Conservation (phyloP, 2,797 vertebrate genomes). For the Lophius americanus region DNA sequence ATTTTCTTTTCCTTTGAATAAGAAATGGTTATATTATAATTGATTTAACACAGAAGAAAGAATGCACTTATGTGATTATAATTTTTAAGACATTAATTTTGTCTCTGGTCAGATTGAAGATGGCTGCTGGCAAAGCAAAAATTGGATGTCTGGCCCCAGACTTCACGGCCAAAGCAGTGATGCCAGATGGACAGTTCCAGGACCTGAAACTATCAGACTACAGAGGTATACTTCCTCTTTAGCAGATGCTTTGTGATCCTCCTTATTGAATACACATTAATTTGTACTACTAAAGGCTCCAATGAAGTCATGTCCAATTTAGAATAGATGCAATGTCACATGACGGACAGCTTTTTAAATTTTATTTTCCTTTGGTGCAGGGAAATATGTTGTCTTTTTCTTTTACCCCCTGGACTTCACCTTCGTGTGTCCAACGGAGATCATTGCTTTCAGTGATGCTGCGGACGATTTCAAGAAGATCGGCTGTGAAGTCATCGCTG, state of each 20-base stretch:
- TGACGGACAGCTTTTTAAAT: background rate
- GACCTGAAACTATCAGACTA: constrained; percentile 92
- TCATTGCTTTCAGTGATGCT: constrained; percentile 96
- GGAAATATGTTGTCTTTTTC: constrained; percentile 96
- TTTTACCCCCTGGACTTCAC: constrained; percentile 99
- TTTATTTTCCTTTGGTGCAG: constrained; percentile 68
- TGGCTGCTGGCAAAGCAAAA: constrained; percentile 94
- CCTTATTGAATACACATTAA: constrained; percentile 19
- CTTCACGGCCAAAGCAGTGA: constrained; percentile 94
- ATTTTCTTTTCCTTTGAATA: constrained; percentile 6
- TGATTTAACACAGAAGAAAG: background rate
- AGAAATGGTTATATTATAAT: background rate
- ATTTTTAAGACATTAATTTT: background rate
- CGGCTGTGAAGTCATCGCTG: constrained; percentile 93
- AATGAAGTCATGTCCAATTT: constrained; percentile 35
- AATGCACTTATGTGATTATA: background rate
- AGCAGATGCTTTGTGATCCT: constrained; percentile 35
- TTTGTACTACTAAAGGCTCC: constrained; percentile 47
- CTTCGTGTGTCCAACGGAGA: constrained; percentile 98
- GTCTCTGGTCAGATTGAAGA: constrained; percentile 76
- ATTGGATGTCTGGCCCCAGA: constrained; percentile 94
- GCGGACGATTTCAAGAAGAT: constrained; percentile 93
- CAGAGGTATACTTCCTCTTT: constrained; percentile 82
- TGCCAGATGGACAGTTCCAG: constrained; percentile 94
- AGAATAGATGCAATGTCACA: background rate